Conservation (phyloP, 2,113 vertebrate species). For the Hirundichthys speculiger region DNA sequence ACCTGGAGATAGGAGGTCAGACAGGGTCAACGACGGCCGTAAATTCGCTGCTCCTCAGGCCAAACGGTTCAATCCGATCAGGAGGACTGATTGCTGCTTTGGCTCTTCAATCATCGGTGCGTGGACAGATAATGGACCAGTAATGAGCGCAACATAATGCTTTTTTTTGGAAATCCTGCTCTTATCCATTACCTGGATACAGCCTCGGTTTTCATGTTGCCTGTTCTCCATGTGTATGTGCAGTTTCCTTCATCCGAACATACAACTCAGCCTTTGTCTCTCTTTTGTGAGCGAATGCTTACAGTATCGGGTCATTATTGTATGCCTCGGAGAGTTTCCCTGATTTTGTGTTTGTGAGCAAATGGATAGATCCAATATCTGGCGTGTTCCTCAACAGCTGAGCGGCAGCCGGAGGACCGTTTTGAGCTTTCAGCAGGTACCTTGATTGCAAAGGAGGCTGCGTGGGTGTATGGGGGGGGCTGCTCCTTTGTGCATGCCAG, state of each 20-base stretch:
- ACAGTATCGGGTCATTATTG: constrained; percentile 42
- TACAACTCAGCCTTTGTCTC: constrained; percentile 6
- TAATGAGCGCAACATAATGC: constrained; percentile 43
- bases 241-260: constrained; percentile 5
- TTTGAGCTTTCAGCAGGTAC: constrained; percentile 52
- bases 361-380: constrained; percentile 51
- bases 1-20: not conserved
- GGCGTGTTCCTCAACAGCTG: constrained; percentile 22
- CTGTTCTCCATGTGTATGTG: not conserved
- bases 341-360: constrained; percentile 23
- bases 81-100: constrained; percentile 7
- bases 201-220: constrained; percentile 1
- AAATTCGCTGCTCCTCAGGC: not conserved
- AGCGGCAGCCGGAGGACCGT: constrained; percentile 53
- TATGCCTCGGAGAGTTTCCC: constrained; percentile 6
- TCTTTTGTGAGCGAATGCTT: constrained; percentile 30
- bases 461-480: constrained; percentile 20
- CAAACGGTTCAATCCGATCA: constrained; percentile 8
- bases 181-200: constrained; percentile 38
- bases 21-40: not conserved
- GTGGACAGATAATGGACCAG: constrained; percentile 38
- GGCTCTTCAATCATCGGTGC: constrained; percentile 26
- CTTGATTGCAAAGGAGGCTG: constrained; percentile 16
- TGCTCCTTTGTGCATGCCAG: constrained; percentile 26
- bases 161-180: constrained; percentile 28